These are phyloP conservation scores for Araneus ventricosus DNA, from an alignment of 1,140 invertebrate genomes.

Conservation along the genomic window DNA sequence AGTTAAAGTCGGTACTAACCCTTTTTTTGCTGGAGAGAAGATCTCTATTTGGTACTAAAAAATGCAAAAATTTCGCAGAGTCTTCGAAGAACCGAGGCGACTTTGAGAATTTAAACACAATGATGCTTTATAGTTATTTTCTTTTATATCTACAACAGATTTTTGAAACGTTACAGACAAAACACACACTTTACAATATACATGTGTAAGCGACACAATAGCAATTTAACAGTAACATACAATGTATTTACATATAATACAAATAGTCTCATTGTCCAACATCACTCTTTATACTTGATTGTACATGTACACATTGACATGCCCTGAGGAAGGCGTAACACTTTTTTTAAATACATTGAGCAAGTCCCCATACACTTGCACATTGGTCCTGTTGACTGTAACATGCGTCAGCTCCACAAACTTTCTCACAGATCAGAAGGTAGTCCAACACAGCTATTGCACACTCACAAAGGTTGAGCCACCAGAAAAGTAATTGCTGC, in stretches of 20 bases:
- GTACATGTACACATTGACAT: constrained; percentile 70
- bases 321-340: constrained; percentile 56
- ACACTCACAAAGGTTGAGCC: not conserved
- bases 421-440: not conserved
- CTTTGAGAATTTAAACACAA: constrained; percentile 62
- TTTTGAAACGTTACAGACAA: constrained; percentile 34
- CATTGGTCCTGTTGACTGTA: constrained; percentile 48
- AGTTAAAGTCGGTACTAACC: constrained; percentile 16
- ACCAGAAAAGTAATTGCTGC: not conserved
- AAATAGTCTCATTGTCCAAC: constrained; percentile 63
- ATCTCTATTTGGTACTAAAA: constrained; percentile 19
- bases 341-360: constrained; percentile 66
- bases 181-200: constrained; percentile 49
- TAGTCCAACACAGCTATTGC: not conserved
- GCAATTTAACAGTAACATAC: constrained; percentile 70
- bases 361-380: constrained; percentile 41
- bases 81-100: not conserved
- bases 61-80: not conserved
- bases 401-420: not conserved
- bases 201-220: constrained; percentile 65
- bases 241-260: constrained; percentile 74
- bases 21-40: not conserved
- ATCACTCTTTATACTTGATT: constrained; percentile 70
- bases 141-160: constrained; percentile 69
- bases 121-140: constrained; percentile 27